Percentiles rank a stretch among this genome's conserved stretches.
These are phyloP conservation scores for Gymnothorax javanicus DNA, from an alignment of 2,797 vertebrate genomes.

Conservation along the genomic window DNA sequence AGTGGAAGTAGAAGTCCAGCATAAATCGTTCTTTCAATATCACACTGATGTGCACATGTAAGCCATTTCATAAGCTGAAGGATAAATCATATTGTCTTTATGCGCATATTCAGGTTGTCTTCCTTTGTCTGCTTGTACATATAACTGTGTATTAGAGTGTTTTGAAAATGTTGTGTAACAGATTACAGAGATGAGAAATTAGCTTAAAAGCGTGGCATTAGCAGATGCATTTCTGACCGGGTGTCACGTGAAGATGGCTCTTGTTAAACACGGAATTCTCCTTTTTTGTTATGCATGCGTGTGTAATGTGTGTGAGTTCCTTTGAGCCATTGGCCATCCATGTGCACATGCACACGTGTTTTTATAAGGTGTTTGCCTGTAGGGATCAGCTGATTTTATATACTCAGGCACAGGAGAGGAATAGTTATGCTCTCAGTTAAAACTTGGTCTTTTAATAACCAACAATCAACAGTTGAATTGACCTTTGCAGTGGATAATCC, in stretches of 20 bases:
- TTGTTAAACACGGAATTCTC: too few species aligned
- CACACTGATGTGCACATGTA: background rate
- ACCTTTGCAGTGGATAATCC: conserved; percentile 19
- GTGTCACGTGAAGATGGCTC: background rate
- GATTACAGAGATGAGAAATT: background rate
- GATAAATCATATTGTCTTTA: background rate
- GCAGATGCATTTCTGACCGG: background rate
- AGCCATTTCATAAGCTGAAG: background rate
- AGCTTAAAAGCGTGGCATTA: background rate
- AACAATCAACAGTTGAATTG: conserved; percentile 21
- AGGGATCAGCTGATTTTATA: background rate
- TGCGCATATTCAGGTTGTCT: background rate
- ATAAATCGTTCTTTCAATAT: too few species aligned
- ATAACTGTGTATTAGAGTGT: background rate
- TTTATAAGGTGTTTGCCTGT: background rate
- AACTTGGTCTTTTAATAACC: background rate
- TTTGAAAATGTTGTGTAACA: background rate
- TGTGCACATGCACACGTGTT: background rate
- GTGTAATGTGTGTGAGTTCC: background rate
- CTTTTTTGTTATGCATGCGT: background rate
- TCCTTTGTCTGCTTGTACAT: background rate
- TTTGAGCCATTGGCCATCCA: background rate
- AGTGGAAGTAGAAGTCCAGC: too few species aligned
- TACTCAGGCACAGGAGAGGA: background rate
- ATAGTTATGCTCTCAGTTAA: background rate